Percentiles rank a stretch among this genome's conserved stretches.
Evolutionary conservation across 1,140 invertebrate genomes (phyloP).

Genomic region (Archegozetes longisetosus): DNA sequence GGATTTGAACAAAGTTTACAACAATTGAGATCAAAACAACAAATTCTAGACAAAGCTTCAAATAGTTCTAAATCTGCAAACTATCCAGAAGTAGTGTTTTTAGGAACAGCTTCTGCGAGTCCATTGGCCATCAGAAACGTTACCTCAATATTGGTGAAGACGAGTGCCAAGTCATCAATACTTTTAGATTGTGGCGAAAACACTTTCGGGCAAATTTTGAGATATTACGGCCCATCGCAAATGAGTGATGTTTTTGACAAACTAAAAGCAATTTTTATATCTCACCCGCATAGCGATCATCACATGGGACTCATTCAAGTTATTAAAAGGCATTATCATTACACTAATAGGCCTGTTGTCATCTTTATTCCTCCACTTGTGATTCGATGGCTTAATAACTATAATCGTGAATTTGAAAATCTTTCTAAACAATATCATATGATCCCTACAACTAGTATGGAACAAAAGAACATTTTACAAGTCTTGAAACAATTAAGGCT

Average conservation of each 20-base stretch:
- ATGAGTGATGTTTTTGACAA: conserved; percentile 44
- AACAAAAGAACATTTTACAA: not conserved
- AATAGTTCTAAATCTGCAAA: not conserved
- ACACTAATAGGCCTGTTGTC: conserved; percentile 1
- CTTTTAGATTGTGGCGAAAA: conserved; percentile 90
- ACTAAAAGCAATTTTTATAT: conserved; percentile 60
- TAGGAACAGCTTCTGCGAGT: conserved; percentile 83
- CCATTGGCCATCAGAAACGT: conserved; percentile 83
- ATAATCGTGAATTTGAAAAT: not conserved
- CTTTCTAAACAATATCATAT: conserved; percentile 2
- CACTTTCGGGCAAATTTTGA: conserved; percentile 63
- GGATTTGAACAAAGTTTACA: conserved; percentile 40
- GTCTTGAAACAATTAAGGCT: not conserved
- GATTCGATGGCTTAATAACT: not conserved
- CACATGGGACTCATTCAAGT: conserved; percentile 64
- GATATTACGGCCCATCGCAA: conserved; percentile 53
- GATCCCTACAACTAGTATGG: not conserved
- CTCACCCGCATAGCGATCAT: conserved; percentile 89
- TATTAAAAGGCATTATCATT: conserved; percentile 39
- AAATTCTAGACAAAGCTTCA: conserved; percentile 11
- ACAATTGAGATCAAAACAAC: conserved; percentile 31
- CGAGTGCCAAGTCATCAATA: conserved; percentile 34
- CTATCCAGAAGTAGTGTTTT: conserved; percentile 64
- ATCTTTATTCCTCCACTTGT: conserved; percentile 9
- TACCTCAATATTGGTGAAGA: conserved; percentile 59